phyloP scores from a whole-genome alignment of 2,113 vertebrate species.

The Myrmecophaga tridactyla region DNA sequence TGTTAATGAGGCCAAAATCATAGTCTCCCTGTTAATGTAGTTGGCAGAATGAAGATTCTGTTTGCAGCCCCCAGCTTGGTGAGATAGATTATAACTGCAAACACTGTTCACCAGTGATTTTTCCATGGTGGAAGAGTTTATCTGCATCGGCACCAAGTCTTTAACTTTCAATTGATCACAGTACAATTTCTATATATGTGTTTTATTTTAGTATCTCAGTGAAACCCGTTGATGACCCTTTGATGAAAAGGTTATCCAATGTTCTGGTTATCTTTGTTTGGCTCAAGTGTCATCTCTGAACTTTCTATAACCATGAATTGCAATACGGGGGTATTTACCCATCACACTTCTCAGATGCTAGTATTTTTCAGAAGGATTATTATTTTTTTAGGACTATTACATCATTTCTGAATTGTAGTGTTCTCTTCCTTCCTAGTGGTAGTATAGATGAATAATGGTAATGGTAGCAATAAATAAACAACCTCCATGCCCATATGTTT shows the following conservation, averaged over 20 bases:
- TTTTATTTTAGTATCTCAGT: background rate
- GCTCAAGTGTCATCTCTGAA: background rate
- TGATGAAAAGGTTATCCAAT: background rate
- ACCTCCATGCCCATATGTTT: background rate
- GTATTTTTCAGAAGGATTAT: background rate
- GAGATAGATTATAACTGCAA: background rate
- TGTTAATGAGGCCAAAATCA: background rate
- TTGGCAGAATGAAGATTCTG: constrained; percentile 16
- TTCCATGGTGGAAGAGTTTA: background rate
- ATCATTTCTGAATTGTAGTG: background rate
- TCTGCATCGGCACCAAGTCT: background rate
- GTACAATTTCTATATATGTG: background rate
- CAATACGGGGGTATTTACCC: background rate
- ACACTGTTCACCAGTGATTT: background rate
- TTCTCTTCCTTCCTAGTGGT: background rate
- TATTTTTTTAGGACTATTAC: background rate
- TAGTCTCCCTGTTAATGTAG: background rate
- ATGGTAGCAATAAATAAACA: background rate
- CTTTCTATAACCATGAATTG: background rate
- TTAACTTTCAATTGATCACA: background rate
- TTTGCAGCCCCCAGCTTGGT: background rate
- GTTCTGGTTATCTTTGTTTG: background rate
- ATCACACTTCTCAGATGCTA: background rate
- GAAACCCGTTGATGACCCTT: background rate
- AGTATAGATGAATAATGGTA: background rate